Base-by-base conservation (phyloP, 2,797 vertebrate genomes). In the Corythornis leucogaster region DNA sequence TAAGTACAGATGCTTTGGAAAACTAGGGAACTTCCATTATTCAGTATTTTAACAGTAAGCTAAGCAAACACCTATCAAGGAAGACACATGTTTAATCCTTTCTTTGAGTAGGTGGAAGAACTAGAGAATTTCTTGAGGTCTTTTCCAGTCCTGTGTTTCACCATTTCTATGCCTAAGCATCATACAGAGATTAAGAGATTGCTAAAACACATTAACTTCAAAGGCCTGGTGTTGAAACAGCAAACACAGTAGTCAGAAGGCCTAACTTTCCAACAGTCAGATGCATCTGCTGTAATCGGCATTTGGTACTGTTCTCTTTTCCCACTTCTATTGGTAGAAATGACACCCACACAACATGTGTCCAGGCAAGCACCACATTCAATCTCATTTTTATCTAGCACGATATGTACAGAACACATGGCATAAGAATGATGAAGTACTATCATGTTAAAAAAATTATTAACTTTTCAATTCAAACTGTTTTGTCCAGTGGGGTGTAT, bases 271-370 rank as follows among this genome's bases (percentile, higher is more conserved):
- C 75, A 90, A 91, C 30, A 92, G 50, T 85, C 63, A 81, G 85
- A 83, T 86, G 70, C 62, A 88, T 89, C 80, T 96, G 81, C 87
- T 86, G 66, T 46, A 81, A 94, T 69, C 8, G 2, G 90, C 89
- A 68, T 90, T 90, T 68, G 63, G 93, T 79, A 86, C 85, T 61
- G 73, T 95, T 95, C 76, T 57, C 93, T 90, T 91, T 87, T 90
- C 67, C 73, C 69, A 91, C 63, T 95, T 80, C 81, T 75, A 58
- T 66, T 89, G 95, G 94, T 78, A 96, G 94, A 82, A 96, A 84
- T 80, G 54, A 95, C 94, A 70, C 95, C 95, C 92, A 94, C 94
- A 93, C 83, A 94, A 94, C 93, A 94, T 94, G 90, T 96, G 94
- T 89, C 89, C 53, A 87, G 79, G 70, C 79, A 92, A 92, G 74